Base-by-base conservation (phyloP, 2,888 invertebrate species). In the Trilocha varians region DNA sequence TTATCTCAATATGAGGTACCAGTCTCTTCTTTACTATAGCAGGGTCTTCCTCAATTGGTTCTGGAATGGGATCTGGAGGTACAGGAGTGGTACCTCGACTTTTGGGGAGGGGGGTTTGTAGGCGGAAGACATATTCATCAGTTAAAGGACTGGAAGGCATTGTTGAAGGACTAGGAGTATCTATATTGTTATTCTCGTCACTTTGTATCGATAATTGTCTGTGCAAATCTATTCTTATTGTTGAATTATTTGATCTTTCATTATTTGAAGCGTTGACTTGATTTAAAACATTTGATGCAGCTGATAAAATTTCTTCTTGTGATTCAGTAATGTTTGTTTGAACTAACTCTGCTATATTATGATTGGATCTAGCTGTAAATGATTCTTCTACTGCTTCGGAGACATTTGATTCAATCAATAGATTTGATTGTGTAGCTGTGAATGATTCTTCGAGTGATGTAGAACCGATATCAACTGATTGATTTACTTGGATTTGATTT, bases 121-220 rank as follows among this genome's bases (percentile, higher is more conserved):
- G 61, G 47, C 74, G 70, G 40, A 85, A 85, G 0, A 85, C 51
- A 41, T 85, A 85, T 62, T 83, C 83, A 35, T 85, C 84, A 1
- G 73, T 77, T 34, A 84, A 40, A 11, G 85, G 85, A 2, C 83
- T 82, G 0, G 78, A 75, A 2, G 80, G 82, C 1, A 64, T 51
- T 0, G 65, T 67, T 1, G 71, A 55, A 0, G 82, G 78, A 0
- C 71, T 74, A 3, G 39, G 34, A 4, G 39, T 32, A 11, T 39
- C 39, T 2, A 25, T 25, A 4, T 25, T 4, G 11, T 25, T 25
- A 11, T 25, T 25, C 8, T 18, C 18, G 18, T 18, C 18, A 8
- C 18, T 18, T 8, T 18, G 18, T 5, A 18, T 4, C n/a, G n/a
- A n/a, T n/a, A n/a, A n/a, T 8, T 18, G 18, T 18, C 8, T 18